phyloP scores from a whole-genome alignment of 2,797 vertebrate species.

The Phalanger gymnotis region DNA sequence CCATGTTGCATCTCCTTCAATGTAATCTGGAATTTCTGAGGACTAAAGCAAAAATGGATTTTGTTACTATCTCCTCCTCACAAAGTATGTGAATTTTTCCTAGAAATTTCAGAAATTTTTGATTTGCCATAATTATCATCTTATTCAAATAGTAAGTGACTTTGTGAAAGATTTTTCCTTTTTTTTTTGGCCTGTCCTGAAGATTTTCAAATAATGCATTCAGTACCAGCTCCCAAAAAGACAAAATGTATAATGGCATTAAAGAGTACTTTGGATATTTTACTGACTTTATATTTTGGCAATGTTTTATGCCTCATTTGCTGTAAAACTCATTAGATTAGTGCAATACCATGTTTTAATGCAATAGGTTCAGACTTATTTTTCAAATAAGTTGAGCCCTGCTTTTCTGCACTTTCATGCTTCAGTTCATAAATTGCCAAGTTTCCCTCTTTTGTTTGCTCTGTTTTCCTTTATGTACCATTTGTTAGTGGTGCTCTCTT shows the following conservation, averaged over 20 bases:
- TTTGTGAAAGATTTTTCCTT: constrained; percentile 65
- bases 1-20: background rate
- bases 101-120: constrained; percentile 53
- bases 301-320: constrained; percentile 86
- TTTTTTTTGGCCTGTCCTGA: constrained; percentile 55
- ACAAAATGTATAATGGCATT: constrained; percentile 84
- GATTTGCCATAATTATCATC: constrained; percentile 58
- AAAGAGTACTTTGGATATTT: constrained; percentile 82
- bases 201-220: constrained; percentile 80
- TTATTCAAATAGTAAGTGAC: constrained; percentile 65
- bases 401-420: constrained; percentile 80
- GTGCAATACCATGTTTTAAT: constrained; percentile 80
- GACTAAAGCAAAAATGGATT: constrained; percentile 32
- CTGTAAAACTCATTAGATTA: constrained; percentile 85
- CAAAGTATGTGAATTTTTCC: constrained; percentile 52
- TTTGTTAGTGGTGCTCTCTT: constrained; percentile 76
- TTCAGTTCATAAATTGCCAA: constrained; percentile 81
- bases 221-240: constrained; percentile 74
- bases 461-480: constrained; percentile 78
- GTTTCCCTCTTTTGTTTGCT: constrained; percentile 75
- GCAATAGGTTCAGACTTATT: constrained; percentile 80
- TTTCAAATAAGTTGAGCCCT: constrained; percentile 77
- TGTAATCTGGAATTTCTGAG: constrained; percentile 47
- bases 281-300: constrained; percentile 83
- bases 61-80: constrained; percentile 39